Base-by-base conservation (phyloP, 1,140 invertebrate genomes). In the Bombyx mandarina region DNA sequence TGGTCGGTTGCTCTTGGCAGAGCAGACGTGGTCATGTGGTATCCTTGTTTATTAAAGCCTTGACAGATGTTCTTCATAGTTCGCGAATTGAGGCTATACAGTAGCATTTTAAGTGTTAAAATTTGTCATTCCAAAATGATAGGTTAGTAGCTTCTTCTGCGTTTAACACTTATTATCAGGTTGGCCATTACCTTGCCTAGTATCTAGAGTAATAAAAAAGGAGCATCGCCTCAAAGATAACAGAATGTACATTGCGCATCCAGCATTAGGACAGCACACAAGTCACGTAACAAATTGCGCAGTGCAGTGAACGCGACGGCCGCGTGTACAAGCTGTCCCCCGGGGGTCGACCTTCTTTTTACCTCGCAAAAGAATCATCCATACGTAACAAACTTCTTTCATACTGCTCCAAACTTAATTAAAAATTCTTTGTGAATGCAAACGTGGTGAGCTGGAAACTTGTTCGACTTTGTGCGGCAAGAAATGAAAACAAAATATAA, bases 201-300 rank as follows among this genome's bases (percentile, higher is more conserved):
- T 7, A 47, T 35, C 4, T 3, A 35, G 12, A 8, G 22, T 47
- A 18, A 18, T 10, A 47, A 10, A 47, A 12, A 47, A 47, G 1
- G 5, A 47, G 45, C 45, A 47, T 6, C 8, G 45, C 45, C 9
- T 47, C 45, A 47, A 7, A 47, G 45, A 12, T 8, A 10, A 47
- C 12, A 35, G 26, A 35, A 47, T 35, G 46, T 10, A 10, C 46
- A 47, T 47, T 35, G 45, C 10, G 43, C 43, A 48, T 56, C 44
- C 8, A 50, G 51, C 66, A 67, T 64, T 66, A 68, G 67, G 67
- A 63, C 58, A 61, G 51, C 74, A 79, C 26, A 35, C 26, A 67
- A 60, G 69, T 77, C 76, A 79, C 78, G 78, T 81, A 79, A 81
- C 68, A 75, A 66, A 44, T 75, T 66, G 71, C 74, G 80, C 78